Percentiles rank a stretch among this genome's conserved stretches.
phyloP scores from a whole-genome alignment of 1,140 invertebrate genomes.

The Mactra quadrangularis region DNA sequence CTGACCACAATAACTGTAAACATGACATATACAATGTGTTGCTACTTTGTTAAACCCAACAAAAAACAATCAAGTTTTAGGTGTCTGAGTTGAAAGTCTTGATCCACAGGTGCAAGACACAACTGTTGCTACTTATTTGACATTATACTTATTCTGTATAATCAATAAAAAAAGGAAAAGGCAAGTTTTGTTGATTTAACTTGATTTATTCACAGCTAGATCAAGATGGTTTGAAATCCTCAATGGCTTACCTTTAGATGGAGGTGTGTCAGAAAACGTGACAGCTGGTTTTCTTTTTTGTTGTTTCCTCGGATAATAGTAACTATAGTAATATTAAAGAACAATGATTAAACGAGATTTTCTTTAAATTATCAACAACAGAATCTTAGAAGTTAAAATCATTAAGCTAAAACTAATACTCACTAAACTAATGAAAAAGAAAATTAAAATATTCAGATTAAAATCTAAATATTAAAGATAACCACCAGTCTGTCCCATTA shows the following conservation, averaged over 20 bases:
- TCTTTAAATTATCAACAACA: neutral
- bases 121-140: too few relatives aligned
- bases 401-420: neutral
- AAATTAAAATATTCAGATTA: neutral
- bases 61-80: too few relatives aligned
- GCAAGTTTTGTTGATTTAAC: neutral
- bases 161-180: neutral
- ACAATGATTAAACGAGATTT: neutral
- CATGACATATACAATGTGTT: too few relatives aligned
- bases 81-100: too few relatives aligned
- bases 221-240: too few relatives aligned
- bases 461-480: neutral
- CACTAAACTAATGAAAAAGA: neutral
- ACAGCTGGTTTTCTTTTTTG: conserved; percentile 60
- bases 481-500: neutral
- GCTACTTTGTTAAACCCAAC: too few relatives aligned
- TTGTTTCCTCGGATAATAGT: conserved; percentile 72
- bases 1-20: too few relatives aligned
- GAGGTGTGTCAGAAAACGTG: neutral
- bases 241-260: conserved; percentile 25
- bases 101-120: too few relatives aligned
- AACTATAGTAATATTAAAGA: conserved; percentile 47
- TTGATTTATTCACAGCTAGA: conserved; percentile 10
- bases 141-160: neutral
- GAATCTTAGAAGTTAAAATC: neutral